phyloP scores from a whole-genome alignment of 2,113 vertebrate species.

The Ctenomys sociabilis region DNA sequence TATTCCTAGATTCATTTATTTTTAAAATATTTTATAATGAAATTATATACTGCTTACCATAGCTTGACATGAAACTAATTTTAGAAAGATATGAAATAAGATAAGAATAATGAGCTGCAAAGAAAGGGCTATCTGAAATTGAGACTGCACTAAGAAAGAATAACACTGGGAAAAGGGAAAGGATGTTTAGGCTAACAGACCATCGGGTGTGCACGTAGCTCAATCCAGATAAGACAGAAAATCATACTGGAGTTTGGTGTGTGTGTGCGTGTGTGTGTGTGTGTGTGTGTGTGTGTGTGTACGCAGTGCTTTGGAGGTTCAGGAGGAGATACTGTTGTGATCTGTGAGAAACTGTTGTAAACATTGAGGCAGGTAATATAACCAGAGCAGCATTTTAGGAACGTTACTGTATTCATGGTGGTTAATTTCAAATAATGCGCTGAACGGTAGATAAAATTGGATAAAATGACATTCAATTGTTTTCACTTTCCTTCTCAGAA shows the following conservation, averaged over 20 bases:
- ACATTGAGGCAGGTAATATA: background rate
- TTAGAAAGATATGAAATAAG: background rate
- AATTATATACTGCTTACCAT: background rate
- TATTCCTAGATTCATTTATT: background rate
- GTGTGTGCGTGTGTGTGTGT: no score
- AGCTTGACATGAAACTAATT: background rate
- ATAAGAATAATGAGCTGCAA: background rate
- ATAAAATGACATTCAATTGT: background rate
- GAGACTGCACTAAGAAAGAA: background rate
- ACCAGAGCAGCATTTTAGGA: background rate
- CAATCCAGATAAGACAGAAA: background rate
- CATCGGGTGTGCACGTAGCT: background rate
- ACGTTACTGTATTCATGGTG: background rate
- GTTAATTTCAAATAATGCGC: background rate
- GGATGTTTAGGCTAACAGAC: background rate
- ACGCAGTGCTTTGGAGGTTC: background rate
- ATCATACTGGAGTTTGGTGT: background rate
- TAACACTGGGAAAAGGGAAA: background rate
- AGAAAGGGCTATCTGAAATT: background rate
- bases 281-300: background rate
- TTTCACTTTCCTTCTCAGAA: background rate
- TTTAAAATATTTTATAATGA: background rate
- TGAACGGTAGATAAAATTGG: background rate
- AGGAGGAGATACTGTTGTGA: background rate
- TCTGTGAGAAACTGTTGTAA: background rate